Evolutionary conservation across 2,797 vertebrate species (phyloP), one percentile per base, ranked within the genome.

Genomic region (Chiroxiphia lanceolata): DNA sequence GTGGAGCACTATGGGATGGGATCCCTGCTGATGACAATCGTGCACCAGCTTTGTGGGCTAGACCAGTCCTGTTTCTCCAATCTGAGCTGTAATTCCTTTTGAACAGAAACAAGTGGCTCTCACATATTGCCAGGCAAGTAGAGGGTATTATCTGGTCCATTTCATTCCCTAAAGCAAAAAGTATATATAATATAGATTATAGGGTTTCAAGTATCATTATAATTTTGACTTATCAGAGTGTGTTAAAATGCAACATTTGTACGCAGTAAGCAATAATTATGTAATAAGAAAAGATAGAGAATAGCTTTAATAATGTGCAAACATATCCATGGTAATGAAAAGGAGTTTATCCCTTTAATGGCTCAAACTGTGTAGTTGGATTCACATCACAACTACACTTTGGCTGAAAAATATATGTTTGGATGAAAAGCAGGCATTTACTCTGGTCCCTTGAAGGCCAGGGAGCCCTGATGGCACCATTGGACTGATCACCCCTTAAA

Each of bases 1-100:
- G 26, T 1, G 5, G 42, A 64, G 8, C 27, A 60, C 25, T 9
- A 18, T 0, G 1, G 54, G 27, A 19, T 11, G 10, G 10, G 5
- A 60, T 36, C 25, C 25, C 38, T 89, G 27, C 23, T 36, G 47
- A 36, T 0, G 8, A 50, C 45, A 71, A 42, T 51, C 0, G 1
- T 1, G 16, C 36, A 67, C 10, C 21, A 68, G 13, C 11, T 9
- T 56, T 26, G 51, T 5, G 12, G 38, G 6, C 22, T 13, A 56
- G 15, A 22, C 8, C 31, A 75, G 14, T 45, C 15, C 51, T 45
- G 7, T 29, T 85, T 69, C 38, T 65, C 50, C 54, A 53, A 5
- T 10, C 5, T 2, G 6, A 53, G 23, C 17, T 53, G 23, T 6
- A 87, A 79, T 13, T 27, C 6, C 11, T 50, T 40, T 69, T 18